A percentile compares a stretch with the other conserved stretches of the same genome.
phyloP scores from a whole-genome alignment of 1,140 invertebrate genomes.

The Caenorhabditis brenneri region DNA sequence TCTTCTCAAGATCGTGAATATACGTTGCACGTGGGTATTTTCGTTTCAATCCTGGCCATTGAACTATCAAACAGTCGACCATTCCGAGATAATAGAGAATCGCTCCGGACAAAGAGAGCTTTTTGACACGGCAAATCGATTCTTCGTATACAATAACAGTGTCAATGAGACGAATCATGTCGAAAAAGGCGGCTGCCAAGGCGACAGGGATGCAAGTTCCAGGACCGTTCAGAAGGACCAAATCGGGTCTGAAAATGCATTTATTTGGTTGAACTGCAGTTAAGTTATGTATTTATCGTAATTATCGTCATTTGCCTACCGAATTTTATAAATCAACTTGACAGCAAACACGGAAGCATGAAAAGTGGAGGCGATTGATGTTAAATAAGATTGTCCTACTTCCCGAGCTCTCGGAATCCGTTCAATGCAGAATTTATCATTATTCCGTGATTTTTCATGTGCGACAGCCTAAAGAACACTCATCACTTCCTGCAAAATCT shows the following conservation, averaged over 20 bases:
- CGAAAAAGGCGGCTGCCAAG: constrained; percentile 75
- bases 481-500: constrained; percentile 17
- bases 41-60: constrained; percentile 81
- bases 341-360: constrained; percentile 78
- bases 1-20: background rate
- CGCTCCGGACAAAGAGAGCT: constrained; percentile 81
- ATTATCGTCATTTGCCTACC: constrained; percentile 60
- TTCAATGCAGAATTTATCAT: constrained; percentile 74
- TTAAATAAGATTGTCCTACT: constrained; percentile 84
- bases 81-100: constrained; percentile 71
- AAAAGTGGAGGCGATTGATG: constrained; percentile 81
- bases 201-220: constrained; percentile 91
- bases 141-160: constrained; percentile 87
- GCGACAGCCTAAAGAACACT: constrained; percentile 50
- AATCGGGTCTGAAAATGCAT: constrained; percentile 59
- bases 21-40: constrained; percentile 72
- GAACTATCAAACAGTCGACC: constrained; percentile 85
- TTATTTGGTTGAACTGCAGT: constrained; percentile 74
- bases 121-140: constrained; percentile 88
- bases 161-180: constrained; percentile 77
- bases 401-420: constrained; percentile 83
- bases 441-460: constrained; percentile 45
- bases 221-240: constrained; percentile 88
- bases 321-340: constrained; percentile 75
- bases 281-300: constrained; percentile 74